Evolutionary conservation across 2,797 vertebrate genomes (phyloP).

Genomic region (Momotus momota): DNA sequence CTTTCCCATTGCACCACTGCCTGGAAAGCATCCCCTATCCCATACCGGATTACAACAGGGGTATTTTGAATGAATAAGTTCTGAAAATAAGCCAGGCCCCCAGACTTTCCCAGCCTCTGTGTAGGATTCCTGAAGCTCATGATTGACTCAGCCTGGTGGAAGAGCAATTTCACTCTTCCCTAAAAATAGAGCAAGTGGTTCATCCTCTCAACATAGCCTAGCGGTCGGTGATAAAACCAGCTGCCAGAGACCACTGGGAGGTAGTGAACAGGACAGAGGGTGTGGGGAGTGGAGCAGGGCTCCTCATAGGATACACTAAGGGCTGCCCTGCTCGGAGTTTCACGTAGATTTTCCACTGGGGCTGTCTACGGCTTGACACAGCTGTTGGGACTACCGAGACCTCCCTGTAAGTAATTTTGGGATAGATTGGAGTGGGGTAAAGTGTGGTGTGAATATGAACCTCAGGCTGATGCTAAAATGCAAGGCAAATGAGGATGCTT

Average conservation of each 20-base stretch:
- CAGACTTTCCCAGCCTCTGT: neutral
- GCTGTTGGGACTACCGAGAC: neutral
- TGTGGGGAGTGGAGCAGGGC: conserved; percentile 31
- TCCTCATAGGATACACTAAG: neutral
- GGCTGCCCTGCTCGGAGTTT: neutral
- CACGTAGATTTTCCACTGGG: neutral
- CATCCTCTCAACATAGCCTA: conserved; percentile 75
- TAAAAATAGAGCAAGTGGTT: conserved; percentile 72
- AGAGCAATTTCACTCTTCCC: conserved; percentile 21
- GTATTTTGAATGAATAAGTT: conserved; percentile 41
- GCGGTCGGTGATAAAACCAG: conserved; percentile 52
- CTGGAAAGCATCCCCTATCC: neutral
- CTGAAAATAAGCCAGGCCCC: conserved; percentile 13
- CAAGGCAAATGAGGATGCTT: neutral
- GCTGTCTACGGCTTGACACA: neutral
- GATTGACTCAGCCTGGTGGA: conserved; percentile 77
- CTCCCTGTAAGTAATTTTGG: conserved; percentile 59
- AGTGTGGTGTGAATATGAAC: neutral
- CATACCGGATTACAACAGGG: neutral
- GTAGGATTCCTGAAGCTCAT: neutral
- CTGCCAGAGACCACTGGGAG: conserved; percentile 43
- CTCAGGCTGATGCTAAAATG: neutral
- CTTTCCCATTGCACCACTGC: neutral
- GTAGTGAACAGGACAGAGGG: neutral
- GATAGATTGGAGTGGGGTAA: neutral